phyloP scores from a whole-genome alignment of 2,888 invertebrate species.

The Apotomis turbidana region DNA sequence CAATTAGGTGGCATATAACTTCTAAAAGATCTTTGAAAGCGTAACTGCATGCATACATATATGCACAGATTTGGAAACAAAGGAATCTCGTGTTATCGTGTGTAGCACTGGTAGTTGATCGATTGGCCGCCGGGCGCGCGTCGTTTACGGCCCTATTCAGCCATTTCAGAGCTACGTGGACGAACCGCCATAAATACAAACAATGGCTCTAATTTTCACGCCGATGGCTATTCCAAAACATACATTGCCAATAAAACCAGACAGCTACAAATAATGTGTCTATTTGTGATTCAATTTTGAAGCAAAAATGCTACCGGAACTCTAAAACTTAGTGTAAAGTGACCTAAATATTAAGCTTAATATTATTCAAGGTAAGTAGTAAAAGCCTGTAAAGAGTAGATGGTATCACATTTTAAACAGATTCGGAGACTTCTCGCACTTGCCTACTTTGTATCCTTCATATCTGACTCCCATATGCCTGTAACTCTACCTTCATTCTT shows the following conservation, averaged over 20 bases:
- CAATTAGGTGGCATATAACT: no score
- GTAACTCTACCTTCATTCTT: not conserved
- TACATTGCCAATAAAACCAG: conserved; percentile 25
- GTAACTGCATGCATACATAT: no score
- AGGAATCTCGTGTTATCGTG: conserved; percentile 3
- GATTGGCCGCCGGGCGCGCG: conserved; percentile 13
- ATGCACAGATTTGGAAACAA: conserved; percentile 16
- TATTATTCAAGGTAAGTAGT: no score
- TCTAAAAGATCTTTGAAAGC: no score
- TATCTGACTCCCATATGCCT: not conserved
- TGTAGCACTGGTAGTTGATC: conserved; percentile 1
- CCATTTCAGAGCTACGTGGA: conserved; percentile 16
- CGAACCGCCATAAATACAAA: conserved; percentile 33
- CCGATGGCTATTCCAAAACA: conserved; percentile 23
- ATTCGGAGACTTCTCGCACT: not conserved
- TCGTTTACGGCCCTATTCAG: conserved; percentile 17
- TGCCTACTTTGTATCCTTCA: not conserved
- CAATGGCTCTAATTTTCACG: conserved; percentile 35
- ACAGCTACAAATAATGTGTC: not conserved
- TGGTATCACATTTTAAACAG: no score
- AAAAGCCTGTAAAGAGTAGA: no score
- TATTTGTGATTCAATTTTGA: not conserved
- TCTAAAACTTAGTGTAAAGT: no score
- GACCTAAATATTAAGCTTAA: no score
- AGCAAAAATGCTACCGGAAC: not conserved